phyloP scores from a whole-genome alignment of 2,113 vertebrate species.

The Junco hyemalis region DNA sequence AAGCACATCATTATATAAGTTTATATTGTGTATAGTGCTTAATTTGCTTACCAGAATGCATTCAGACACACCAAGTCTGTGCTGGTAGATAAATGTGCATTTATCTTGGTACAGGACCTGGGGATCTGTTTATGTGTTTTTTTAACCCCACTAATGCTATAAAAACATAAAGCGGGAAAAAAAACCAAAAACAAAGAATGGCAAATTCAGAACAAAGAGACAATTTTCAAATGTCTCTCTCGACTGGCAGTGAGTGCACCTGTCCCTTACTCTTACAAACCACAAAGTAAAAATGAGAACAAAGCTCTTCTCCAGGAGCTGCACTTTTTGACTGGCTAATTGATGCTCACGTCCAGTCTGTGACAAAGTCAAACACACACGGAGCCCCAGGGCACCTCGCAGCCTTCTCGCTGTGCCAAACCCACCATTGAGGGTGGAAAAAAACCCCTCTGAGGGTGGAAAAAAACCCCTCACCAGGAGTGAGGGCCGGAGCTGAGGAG shows the following conservation, averaged over 20 bases:
- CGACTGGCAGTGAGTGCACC: neutral
- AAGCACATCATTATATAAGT: neutral
- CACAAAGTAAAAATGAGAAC: neutral
- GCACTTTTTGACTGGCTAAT: neutral
- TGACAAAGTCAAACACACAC: neutral
- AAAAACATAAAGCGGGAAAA: neutral
- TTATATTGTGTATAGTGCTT: neutral
- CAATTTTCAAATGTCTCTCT: neutral
- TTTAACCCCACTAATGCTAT: neutral
- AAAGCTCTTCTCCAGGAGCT: neutral
- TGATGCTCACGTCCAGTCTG: fast-evolving
- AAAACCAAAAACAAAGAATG: neutral
- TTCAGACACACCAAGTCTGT: neutral
- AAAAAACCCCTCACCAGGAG: neutral
- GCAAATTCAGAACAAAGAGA: neutral
- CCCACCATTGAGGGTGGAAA: fast-evolving
- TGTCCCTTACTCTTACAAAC: neutral
- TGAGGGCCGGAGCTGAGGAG: neutral
- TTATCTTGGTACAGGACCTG: neutral
- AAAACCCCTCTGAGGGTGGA: too few relatives aligned
- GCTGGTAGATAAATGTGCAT: neutral
- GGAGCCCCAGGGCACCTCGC: neutral
- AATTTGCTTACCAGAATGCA: neutral
- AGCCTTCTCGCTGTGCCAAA: neutral
- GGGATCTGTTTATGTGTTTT: neutral